Percentiles rank a stretch among this genome's conserved stretches.
Conservation (phyloP, 2,797 vertebrate species). For the Alcedo quadribrachys region DNA sequence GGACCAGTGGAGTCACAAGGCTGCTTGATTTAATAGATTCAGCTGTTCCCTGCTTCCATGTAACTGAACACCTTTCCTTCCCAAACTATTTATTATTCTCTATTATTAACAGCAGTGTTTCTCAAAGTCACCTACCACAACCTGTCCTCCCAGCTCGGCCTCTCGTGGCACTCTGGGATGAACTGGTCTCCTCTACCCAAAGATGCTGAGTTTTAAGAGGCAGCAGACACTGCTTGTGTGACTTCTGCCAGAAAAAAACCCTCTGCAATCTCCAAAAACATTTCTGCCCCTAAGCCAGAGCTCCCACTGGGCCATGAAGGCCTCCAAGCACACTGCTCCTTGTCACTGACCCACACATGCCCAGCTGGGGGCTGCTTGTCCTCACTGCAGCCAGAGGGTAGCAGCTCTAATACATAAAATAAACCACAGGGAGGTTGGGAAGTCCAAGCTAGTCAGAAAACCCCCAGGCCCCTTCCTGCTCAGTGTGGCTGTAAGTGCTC, state of each 20-base stretch:
- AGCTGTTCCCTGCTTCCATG: slow-evolving; percentile 44
- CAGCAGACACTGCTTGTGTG: neutral
- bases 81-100: slow-evolving; percentile 34
- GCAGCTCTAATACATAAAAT: neutral
- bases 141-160: neutral
- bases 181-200: neutral
- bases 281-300: neutral
- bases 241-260: neutral
- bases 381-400: neutral
- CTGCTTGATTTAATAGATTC: slow-evolving; percentile 52
- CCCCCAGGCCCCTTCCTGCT: neutral
- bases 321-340: neutral
- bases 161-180: neutral
- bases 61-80: slow-evolving; percentile 45
- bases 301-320: neutral
- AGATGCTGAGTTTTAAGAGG: neutral
- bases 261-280: too few species aligned
- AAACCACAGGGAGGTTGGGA: neutral
- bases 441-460: neutral
- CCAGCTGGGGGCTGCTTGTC: neutral
- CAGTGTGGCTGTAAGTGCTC: neutral
- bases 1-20: neutral
- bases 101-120: slow-evolving; percentile 43
- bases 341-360: neutral
- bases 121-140: slow-evolving; percentile 44